A percentile compares a stretch with the other conserved stretches of the same genome.
phyloP scores from a whole-genome alignment of 2,797 vertebrate genomes.

The Gambusia yucatana region DNA sequence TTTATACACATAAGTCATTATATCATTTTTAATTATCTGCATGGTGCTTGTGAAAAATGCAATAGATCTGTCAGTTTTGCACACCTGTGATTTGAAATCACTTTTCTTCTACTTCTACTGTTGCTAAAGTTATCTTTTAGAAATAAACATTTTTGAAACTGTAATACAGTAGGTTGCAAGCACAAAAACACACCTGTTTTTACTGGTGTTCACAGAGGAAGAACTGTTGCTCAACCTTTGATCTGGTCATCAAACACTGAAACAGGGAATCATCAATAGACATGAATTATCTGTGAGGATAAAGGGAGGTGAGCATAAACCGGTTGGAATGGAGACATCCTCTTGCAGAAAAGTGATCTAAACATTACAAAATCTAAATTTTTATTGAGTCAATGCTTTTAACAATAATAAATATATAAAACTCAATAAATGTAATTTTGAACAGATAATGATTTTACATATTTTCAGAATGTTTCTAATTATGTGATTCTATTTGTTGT shows the following conservation, averaged over 20 bases:
- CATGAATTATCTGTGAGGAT: conserved; percentile 53
- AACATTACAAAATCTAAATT: neutral
- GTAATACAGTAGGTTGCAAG: conserved; percentile 4
- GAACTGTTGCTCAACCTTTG: conserved; percentile 67
- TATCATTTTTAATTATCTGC: neutral
- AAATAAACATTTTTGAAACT: conserved; percentile 9
- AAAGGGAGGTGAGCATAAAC: conserved; percentile 43
- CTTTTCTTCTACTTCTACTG: neutral
- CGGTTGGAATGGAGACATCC: conserved; percentile 25
- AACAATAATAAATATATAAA: neutral
- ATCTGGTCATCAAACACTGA: conserved; percentile 73
- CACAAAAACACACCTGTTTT: conserved; percentile 63
- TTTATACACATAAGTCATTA: conserved; percentile 1
- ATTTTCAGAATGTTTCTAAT: neutral
- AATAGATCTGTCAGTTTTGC: neutral
- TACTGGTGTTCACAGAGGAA: conserved; percentile 37
- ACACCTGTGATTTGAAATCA: neutral
- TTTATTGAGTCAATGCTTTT: neutral
- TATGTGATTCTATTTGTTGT: neutral
- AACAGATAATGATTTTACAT: neutral
- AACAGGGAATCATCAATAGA: conserved; percentile 45
- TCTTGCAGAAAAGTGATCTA: conserved; percentile 15
- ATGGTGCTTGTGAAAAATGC: neutral
- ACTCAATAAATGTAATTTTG: neutral
- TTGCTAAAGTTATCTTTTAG: neutral